Evolutionary conservation across 2,888 invertebrate species (phyloP), one percentile per base, ranked within the genome.

Genomic region (Dorcus hopei): DNA sequence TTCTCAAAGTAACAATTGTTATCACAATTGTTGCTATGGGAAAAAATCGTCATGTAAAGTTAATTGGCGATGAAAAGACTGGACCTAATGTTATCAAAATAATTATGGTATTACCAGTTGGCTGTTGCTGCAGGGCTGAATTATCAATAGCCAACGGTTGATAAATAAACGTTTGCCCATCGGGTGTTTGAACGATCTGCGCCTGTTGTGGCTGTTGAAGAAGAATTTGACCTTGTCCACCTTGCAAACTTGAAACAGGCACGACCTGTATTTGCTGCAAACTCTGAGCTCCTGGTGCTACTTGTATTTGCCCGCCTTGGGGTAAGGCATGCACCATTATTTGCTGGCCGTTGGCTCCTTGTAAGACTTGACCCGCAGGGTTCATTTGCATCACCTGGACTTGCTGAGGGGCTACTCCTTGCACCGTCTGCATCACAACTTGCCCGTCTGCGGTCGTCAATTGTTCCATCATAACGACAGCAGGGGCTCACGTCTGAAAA

Each of bases 151-250:
- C 79, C 38, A 87, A 83, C 0, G 93, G 92, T 74, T 96, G 95
- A 76, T 94, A 94, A 55, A 95, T 86, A 68, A 92, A 91, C 0
- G 95, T 94, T 78, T 96, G 96, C 1, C 97, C 97, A 77, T 95
- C 95, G 0, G 93, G 85, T 0, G 95, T 90, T 76, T 95, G 96
- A 39, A 96, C 88, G 43, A 96, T 81, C 77, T 95, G 95, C 41
- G 92, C 86, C 59, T 84, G 86, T 66, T 84, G 85, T 5, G 85
- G 83, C 54, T 85, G 84, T 65, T 86, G 86, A 47, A 86, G 81
- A 33, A 86, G 79, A 51, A 86, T 82, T 71, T 85, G 84, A 38
- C 83, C 82, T 11, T 81, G 82, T 3, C 79, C 74, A 4, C 75
- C 74, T 81, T 86, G 84, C 49, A 87, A 74, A 72, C 85, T 86